Conservation (phyloP, 2,797 vertebrate genomes). For the Lemur catta region DNA sequence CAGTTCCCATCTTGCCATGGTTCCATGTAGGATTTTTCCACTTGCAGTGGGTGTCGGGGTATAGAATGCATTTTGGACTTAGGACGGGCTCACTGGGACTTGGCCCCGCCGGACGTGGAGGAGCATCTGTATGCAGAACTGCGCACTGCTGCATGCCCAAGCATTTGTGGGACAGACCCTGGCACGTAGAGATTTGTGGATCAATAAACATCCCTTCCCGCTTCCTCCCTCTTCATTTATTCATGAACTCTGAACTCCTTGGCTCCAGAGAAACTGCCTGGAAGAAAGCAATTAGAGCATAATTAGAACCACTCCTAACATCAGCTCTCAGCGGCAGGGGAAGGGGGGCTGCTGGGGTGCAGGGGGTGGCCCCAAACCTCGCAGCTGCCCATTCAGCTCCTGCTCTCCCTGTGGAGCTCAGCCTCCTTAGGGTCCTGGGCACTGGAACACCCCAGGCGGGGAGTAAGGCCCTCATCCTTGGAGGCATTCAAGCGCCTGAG, state of each 20-base stretch:
- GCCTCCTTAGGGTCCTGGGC: not conserved
- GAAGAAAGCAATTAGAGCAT: constrained; percentile 76
- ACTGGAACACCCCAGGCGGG: not conserved
- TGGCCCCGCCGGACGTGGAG: not conserved
- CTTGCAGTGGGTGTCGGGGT: not conserved
- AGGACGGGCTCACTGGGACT: not conserved
- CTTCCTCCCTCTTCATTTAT: constrained; percentile 56
- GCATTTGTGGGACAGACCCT: constrained; percentile 46
- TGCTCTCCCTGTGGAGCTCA: not conserved
- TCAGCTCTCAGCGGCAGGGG: constrained; percentile 32
- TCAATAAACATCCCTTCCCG: constrained; percentile 44
- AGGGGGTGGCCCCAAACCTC: not conserved
- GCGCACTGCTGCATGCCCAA: not conserved
- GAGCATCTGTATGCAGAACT: not conserved
- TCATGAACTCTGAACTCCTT: constrained; percentile 66
- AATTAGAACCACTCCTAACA: constrained; percentile 72
- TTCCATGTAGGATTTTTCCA: not conserved
- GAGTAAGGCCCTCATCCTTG: not conserved
- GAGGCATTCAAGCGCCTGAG: not conserved
- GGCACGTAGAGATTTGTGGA: constrained; percentile 40
- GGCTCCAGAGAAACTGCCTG: constrained; percentile 72
- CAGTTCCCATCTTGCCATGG: not conserved
- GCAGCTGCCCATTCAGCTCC: not conserved
- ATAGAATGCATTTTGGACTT: not conserved
- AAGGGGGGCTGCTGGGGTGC: not conserved